Conservation (phyloP, 2,797 vertebrate species). For the Protonibea diacanthus region DNA sequence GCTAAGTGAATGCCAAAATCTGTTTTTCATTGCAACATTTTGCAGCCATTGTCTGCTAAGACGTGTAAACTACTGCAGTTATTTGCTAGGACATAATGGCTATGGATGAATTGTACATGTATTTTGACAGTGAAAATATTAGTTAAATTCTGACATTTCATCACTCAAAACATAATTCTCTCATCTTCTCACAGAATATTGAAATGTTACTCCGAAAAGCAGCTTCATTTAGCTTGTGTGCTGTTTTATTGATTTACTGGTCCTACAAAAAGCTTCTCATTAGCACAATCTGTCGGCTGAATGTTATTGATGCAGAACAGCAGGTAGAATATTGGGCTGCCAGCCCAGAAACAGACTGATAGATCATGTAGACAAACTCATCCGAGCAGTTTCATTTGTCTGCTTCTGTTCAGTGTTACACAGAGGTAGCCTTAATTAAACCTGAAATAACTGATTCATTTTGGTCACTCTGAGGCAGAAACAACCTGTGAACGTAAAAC, state of each 20-base stretch:
- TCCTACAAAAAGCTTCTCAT: constrained; percentile 22
- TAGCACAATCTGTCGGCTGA: constrained; percentile 7
- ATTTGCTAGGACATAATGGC: not conserved
- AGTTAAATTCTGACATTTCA: not conserved
- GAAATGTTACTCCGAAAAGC: not conserved
- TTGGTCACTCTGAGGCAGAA: not conserved
- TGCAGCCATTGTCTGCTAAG: not conserved
- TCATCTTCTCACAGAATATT: not conserved
- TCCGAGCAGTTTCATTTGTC: not conserved
- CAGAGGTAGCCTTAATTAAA: not conserved
- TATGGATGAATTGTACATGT: not conserved
- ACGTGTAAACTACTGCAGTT: not conserved
- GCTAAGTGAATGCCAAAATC: not conserved
- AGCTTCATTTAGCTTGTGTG: not conserved
- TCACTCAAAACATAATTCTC: not conserved
- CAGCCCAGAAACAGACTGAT: constrained; percentile 1
- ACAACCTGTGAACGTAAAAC: not conserved
- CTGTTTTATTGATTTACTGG: constrained; percentile 1
- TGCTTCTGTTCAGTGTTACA: not conserved
- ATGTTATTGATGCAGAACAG: constrained; percentile 35
- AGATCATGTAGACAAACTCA: constrained; percentile 16
- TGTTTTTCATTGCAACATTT: not conserved
- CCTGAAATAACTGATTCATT: not conserved
- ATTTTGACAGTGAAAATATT: not conserved
- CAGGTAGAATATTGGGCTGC: not conserved